Base-by-base conservation (phyloP, 2,797 vertebrate genomes). In the Spinus olivaceus region DNA sequence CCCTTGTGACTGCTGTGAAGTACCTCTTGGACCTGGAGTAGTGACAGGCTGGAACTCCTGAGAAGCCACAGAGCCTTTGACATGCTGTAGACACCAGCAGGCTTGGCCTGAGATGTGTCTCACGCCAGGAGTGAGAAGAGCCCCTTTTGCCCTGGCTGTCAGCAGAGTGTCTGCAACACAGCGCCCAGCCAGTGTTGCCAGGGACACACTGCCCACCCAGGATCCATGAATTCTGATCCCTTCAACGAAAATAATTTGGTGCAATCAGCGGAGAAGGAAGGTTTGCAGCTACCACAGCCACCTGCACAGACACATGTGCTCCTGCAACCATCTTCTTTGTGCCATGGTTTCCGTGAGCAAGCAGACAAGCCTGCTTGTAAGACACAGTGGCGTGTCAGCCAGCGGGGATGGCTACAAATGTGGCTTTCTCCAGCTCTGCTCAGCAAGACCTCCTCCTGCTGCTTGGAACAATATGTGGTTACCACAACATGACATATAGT, bases 401-500 rank as follows among this genome's bases (percentile, higher is more conserved):
- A 76, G 82, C 0, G 0, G 70, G 77, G 66, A 73, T 63, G 54
- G 89, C 83, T 94, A 85, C 50, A 94, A 91, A 93, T 30, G 51
- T 92, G 96, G 92, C 59, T 94, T 96, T 78, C 91, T 92, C 39
- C 20, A 0, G 32, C 83, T 90, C 59, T 66, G 56, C 82, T 95
- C 92, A 89, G 87, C 82, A 94, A 92, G 87, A 76, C 79, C 79
- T 93, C 79, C 73, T 96, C 81, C 91, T 90, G 87, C 87, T 93
- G 81, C 85, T 96, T 84, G 80, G 88, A 96, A 95, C 94, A 94
- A 94, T 93, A 54, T 79, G 51, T 90, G 78, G 77, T 93, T 91
- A 90, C 82, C 89, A 92, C 95, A 96, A 94, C 76, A 91, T 24
- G 49, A 86, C 85, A 90, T 91, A 82, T 76, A 95, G 82, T 92